Conservation (phyloP, 2,888 invertebrate species). For the Miltochrista miniata region DNA sequence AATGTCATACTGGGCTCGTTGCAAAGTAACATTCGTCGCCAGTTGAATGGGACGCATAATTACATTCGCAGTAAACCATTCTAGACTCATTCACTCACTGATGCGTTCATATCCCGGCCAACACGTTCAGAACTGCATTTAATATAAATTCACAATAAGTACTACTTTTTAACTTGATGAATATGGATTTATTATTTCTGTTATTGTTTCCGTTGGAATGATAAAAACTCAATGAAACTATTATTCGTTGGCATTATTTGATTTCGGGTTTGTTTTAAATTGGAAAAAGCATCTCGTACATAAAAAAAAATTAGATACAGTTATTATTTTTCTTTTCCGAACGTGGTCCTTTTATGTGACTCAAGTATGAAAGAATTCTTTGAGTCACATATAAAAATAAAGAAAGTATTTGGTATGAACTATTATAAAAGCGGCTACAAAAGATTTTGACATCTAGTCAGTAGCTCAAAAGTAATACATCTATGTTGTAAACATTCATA, state of each 20-base stretch:
- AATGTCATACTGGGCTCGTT: slow-evolving; percentile 30
- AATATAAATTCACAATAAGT: slow-evolving; percentile 15
- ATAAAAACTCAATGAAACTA: slow-evolving; percentile 16
- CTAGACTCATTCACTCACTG: slow-evolving; percentile 49
- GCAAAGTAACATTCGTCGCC: slow-evolving; percentile 38
- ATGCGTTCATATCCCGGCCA: slow-evolving; percentile 22
- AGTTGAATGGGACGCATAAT: slow-evolving; percentile 60
- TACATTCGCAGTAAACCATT: slow-evolving; percentile 54
- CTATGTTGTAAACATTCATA: no score
- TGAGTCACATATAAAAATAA: no score
- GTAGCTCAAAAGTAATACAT: no score
- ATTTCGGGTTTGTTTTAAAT: no score
- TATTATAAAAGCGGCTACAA: no score
- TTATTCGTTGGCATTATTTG: neutral
- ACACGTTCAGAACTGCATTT: slow-evolving; percentile 23
- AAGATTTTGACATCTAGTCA: no score
- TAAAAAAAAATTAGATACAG: no score
- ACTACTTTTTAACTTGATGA: slow-evolving; percentile 15
- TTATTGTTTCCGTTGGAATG: slow-evolving; percentile 26
- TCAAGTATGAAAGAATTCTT: no score
- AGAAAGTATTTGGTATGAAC: no score
- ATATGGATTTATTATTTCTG: slow-evolving; percentile 19
- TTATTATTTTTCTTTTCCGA: no score
- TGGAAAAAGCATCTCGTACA: no score
- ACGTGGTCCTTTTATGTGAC: no score